phyloP scores from a whole-genome alignment of 2,113 vertebrate species.

The Crotalus horridus region DNA sequence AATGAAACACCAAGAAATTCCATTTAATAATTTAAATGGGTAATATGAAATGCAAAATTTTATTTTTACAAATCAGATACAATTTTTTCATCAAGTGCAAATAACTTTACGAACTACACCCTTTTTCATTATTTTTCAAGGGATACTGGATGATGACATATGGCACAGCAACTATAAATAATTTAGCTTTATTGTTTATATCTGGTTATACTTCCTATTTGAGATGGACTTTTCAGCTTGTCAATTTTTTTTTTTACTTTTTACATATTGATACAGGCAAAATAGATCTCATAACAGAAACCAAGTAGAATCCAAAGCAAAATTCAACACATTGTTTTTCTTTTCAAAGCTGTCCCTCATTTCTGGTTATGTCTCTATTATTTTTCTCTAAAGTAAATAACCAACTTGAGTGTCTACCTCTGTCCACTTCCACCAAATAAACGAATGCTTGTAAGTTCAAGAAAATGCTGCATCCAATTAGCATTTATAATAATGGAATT shows the following conservation, averaged over 20 bases:
- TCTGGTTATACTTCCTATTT: constrained; percentile 27
- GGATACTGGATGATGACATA: constrained; percentile 47
- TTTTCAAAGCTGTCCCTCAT: background rate
- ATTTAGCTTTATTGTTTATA: constrained; percentile 51
- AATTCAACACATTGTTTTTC: background rate
- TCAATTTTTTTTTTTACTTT: constrained; percentile 25
- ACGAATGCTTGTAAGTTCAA: background rate
- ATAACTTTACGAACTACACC: constrained; percentile 91
- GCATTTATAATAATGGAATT: background rate
- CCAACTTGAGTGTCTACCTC: background rate
- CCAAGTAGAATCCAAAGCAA: background rate
- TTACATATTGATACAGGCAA: fast-evolving
- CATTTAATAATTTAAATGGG: constrained; percentile 86
- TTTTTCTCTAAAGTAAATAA: background rate
- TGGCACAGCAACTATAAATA: constrained; percentile 67
- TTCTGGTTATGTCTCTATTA: background rate
- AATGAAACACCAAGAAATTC: constrained; percentile 64
- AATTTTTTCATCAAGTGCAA: constrained; percentile 92
- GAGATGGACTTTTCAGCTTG: constrained; percentile 51
- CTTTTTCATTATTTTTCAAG: constrained; percentile 51
- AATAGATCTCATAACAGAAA: background rate
- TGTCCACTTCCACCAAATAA: background rate
- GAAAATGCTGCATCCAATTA: background rate
- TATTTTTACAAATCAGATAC: constrained; percentile 95
- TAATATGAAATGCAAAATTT: constrained; percentile 98